Evolutionary conservation across 2,888 invertebrate species (phyloP).

Genomic region (Marasmarcha lunaedactyla): DNA sequence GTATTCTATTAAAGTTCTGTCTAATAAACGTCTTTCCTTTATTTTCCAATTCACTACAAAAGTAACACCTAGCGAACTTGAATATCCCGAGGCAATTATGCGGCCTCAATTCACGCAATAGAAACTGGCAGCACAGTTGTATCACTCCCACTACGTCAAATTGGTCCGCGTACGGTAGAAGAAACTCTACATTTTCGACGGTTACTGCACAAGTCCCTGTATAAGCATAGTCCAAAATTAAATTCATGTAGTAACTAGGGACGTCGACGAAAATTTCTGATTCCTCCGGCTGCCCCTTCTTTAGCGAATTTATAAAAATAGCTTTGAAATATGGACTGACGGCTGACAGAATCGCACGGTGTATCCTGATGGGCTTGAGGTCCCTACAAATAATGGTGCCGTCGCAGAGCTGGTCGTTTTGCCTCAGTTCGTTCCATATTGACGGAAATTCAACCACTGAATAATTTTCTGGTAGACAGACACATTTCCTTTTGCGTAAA

Average conservation of each 20-base stretch:
- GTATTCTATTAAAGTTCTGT: conserved; percentile 71
- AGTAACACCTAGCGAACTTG: conserved; percentile 77
- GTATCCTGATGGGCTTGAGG: conserved; percentile 73
- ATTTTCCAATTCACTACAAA: conserved; percentile 75
- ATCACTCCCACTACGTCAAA: conserved; percentile 80
- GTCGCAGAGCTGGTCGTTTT: conserved; percentile 77
- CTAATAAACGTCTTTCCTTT: conserved; percentile 70
- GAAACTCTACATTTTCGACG: conserved; percentile 75
- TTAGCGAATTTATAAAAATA: conserved; percentile 76
- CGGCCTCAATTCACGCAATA: conserved; percentile 72
- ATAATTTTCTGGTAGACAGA: conserved; percentile 71
- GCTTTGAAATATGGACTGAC: conserved; percentile 81
- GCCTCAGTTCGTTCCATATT: conserved; percentile 76
- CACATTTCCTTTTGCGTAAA: conserved; percentile 67
- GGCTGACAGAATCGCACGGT: conserved; percentile 78
- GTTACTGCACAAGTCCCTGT: conserved; percentile 76
- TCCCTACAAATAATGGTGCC: conserved; percentile 75
- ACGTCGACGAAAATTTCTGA: conserved; percentile 72
- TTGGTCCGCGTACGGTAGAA: conserved; percentile 78
- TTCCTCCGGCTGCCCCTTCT: conserved; percentile 71
- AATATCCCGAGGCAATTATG: conserved; percentile 80
- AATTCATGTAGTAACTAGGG: conserved; percentile 70
- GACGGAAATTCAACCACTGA: conserved; percentile 74
- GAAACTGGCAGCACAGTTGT: conserved; percentile 76
- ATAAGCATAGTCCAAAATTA: conserved; percentile 81